These are phyloP conservation scores for Ptyas mucosa DNA, from an alignment of 2,113 vertebrate genomes.

Conservation along the genomic window DNA sequence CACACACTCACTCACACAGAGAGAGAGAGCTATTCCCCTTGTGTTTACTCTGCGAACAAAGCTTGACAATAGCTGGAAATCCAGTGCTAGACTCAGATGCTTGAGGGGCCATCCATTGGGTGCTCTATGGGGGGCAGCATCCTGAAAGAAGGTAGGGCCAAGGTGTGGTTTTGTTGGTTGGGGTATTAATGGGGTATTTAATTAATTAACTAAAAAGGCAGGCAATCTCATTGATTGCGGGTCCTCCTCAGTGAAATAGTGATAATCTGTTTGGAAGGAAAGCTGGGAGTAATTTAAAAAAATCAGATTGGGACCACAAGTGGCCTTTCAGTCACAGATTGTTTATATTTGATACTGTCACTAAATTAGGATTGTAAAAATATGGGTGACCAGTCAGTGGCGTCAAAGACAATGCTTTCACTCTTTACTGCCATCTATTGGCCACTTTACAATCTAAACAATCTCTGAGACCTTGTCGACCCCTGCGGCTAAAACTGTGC, in stretches of 20 bases:
- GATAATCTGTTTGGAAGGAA: not conserved
- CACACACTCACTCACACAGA: not conserved
- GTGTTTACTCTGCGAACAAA: not conserved
- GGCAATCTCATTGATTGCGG: not conserved
- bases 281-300: not conserved
- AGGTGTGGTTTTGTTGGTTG: not conserved
- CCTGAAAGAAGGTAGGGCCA: not conserved
- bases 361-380: not conserved
- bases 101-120: not conserved
- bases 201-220: not conserved
- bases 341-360: not conserved
- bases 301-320: not conserved
- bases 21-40: not conserved
- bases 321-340: not conserved
- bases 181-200: too few species aligned
- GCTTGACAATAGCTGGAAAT: not conserved
- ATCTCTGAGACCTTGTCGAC: not conserved
- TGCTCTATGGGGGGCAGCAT: not conserved
- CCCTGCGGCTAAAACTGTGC: not conserved
- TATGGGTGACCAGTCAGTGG: not conserved
- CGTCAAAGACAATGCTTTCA: not conserved
- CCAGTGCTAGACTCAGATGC: not conserved
- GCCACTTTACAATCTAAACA: not conserved
- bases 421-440: not conserved
- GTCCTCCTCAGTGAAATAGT: not conserved